Evolutionary conservation across 1,140 invertebrate species (phyloP).

Genomic region (Saxidomus purpurata): DNA sequence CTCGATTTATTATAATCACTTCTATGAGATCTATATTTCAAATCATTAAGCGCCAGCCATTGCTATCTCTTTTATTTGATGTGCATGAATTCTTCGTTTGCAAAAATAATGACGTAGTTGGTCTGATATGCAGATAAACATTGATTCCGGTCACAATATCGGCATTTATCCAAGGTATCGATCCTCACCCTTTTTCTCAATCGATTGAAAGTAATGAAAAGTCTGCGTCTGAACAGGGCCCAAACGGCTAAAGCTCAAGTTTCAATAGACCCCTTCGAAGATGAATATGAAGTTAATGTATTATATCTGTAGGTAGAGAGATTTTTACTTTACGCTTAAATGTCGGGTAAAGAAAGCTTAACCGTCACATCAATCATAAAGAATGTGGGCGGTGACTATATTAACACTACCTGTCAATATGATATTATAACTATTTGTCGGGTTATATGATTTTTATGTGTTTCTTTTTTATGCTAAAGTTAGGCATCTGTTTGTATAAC

Average conservation of each 20-base stretch:
- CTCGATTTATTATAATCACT: no score
- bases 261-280: slow-evolving; percentile 31
- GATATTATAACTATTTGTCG: not conserved
- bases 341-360: not conserved
- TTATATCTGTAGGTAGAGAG: not conserved
- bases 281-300: not conserved
- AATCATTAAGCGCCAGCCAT: not conserved
- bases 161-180: not conserved
- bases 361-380: not conserved
- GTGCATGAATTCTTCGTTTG: not conserved
- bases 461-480: not conserved
- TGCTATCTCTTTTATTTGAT: not conserved
- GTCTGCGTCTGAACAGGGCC: slow-evolving; percentile 11
- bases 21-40: no score
- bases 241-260: not conserved
- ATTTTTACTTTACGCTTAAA: not conserved
- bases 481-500: not conserved
- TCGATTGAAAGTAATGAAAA: not conserved
- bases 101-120: not conserved
- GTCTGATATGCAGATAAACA: not conserved
- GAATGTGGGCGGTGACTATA: not conserved
- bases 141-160: not conserved
- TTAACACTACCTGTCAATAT: not conserved
- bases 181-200: not conserved
- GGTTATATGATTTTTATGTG: not conserved